Conservation (phyloP, 2,888 invertebrate genomes). For the Neoscelio sp. region DNA sequence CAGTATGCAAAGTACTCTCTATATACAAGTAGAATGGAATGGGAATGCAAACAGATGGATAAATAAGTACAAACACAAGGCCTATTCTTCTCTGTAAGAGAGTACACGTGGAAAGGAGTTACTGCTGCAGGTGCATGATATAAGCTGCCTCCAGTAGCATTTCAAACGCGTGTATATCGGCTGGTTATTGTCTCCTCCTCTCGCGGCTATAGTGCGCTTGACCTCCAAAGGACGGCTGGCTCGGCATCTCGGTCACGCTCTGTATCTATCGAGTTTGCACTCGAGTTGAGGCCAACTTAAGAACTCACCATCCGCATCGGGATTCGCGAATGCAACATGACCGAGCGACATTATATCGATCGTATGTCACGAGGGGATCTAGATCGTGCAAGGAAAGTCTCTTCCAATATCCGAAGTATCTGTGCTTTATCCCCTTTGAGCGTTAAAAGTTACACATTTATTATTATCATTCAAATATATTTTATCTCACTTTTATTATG, state of each 20-base stretch:
- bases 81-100: constrained; percentile 26
- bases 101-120: constrained; percentile 28
- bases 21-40: not conserved
- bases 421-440: not conserved
- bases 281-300: constrained; percentile 57
- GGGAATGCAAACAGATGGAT: constrained; percentile 23
- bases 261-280: constrained; percentile 60
- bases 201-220: constrained; percentile 62
- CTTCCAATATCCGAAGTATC: constrained; percentile 64
- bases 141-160: constrained; percentile 32
- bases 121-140: constrained; percentile 50
- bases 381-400: constrained; percentile 69
- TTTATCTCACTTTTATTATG: too few relatives aligned
- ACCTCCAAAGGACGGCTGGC: constrained; percentile 71
- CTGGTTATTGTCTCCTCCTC: constrained; percentile 56
- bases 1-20: constrained; percentile 19
- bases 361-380: constrained; percentile 58
- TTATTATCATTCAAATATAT: not conserved
- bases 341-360: constrained; percentile 69
- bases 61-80: constrained; percentile 31
- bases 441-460: constrained; percentile 16
- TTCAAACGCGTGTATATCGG: constrained; percentile 54
- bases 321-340: constrained; percentile 69
- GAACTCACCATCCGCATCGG: constrained; percentile 59
- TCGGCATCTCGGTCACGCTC: constrained; percentile 68